phyloP scores from a whole-genome alignment of 1,140 invertebrate species.

The Eueides isabella region DNA sequence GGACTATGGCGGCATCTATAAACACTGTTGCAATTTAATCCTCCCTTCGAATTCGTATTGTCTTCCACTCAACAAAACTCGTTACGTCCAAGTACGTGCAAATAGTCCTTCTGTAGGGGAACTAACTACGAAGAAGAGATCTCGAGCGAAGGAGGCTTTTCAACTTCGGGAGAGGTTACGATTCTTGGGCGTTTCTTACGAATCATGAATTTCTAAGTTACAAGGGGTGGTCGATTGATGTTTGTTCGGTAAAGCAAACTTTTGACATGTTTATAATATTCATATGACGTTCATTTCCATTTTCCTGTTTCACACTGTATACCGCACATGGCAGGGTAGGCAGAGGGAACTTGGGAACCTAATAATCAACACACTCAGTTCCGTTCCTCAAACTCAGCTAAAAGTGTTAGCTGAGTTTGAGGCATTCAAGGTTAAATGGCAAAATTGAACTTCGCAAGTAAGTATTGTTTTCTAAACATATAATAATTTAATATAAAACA shows the following conservation, averaged over 20 bases:
- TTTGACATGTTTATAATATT: neutral
- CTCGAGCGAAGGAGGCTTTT: slow-evolving; percentile 23
- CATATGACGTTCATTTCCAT: neutral
- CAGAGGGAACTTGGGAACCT: no score
- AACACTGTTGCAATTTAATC: slow-evolving; percentile 2
- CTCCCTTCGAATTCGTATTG: slow-evolving; percentile 24
- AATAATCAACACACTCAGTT: no score
- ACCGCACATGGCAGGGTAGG: no score
- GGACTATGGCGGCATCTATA: neutral
- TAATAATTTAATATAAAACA: no score
- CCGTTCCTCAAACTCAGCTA: no score
- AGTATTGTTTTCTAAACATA: no score
- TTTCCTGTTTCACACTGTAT: no score
- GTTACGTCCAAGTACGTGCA: slow-evolving; percentile 19
- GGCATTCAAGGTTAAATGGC: no score
- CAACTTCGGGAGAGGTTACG: slow-evolving; percentile 17
- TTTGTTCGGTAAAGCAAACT: neutral
- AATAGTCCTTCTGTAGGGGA: slow-evolving; percentile 22
- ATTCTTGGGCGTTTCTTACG: slow-evolving; percentile 23
- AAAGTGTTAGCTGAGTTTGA: no score
- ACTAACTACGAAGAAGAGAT: slow-evolving; percentile 22
- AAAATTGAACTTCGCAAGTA: no score
- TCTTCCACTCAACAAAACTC: slow-evolving; percentile 27
- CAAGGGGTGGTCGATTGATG: neutral
- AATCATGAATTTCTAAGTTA: slow-evolving; percentile 27